phyloP scores from a whole-genome alignment of 2,113 vertebrate species.

The Felis chaus region DNA sequence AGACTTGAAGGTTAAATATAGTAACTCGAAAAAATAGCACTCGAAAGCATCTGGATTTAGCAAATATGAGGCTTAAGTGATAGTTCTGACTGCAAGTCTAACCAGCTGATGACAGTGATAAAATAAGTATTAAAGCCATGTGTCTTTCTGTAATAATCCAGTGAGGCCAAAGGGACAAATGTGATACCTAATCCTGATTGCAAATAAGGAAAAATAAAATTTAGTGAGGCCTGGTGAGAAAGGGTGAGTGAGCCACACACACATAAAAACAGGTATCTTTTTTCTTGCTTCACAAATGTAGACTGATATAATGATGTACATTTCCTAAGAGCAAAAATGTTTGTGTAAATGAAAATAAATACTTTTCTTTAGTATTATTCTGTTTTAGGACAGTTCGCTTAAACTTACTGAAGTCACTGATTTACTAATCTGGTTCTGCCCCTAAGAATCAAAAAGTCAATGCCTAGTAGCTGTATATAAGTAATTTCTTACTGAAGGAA shows the following conservation, averaged over 20 bases:
- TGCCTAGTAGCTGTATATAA: neutral
- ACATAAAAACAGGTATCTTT: neutral
- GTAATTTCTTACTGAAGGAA: neutral
- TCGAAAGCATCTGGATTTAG: neutral
- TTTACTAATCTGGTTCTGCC: neutral
- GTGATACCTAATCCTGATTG: neutral
- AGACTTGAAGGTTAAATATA: neutral
- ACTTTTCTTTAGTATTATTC: neutral
- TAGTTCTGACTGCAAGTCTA: neutral
- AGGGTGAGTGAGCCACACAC: neutral
- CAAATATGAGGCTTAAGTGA: neutral
- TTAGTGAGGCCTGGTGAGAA: neutral
- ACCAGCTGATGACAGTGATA: neutral
- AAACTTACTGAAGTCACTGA: neutral
- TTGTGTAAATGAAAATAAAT: neutral
- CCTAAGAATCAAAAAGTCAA: neutral
- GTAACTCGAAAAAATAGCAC: neutral
- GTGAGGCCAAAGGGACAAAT: neutral
- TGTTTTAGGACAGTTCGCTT: neutral
- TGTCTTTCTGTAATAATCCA: neutral
- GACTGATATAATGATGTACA: neutral
- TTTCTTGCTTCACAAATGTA: neutral
- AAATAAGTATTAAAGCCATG: neutral
- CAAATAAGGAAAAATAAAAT: neutral
- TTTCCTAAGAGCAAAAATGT: neutral